Base-by-base conservation (phyloP, 1,140 invertebrate genomes). In the Plutomurus gul region DNA sequence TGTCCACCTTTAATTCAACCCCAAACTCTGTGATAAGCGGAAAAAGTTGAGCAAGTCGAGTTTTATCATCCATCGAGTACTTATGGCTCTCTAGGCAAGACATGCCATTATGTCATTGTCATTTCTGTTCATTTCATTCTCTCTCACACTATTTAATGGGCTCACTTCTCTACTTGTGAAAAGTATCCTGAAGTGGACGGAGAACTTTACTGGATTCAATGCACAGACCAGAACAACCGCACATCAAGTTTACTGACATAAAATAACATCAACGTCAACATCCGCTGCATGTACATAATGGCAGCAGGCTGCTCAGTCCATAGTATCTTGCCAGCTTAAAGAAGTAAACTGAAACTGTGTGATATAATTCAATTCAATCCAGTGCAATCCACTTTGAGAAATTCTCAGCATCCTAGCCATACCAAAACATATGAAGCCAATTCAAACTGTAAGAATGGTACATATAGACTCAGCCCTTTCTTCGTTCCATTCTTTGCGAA, bases 201-300 rank as follows among this genome's bases (percentile, higher is more conserved):
- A 16, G 16, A 27, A 43, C n/a, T 43, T 10, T 16, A 36, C 8
- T 33, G 13, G 6, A 25, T 36, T 27, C n/a, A 65, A 65, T 65
- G 30, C 56, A 65, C 25, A 33, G 51, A 60, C 27, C 4, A 65
- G 27, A 27, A 30, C 27, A 65, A 65, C 56, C 56, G 16, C 56
- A 65, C 30, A 65, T 65, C 56, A 36, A 25, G 36, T 16, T 33
- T 30, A n/a, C 56, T 33, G 56, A 65, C 56, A 36, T 65, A 36
- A 65, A 36, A 36, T 65, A 65, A 65, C 56, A 65, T 65, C 27
- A 65, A 65, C 56, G 56, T 65, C 56, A 65, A 65, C 56, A 65
- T 65, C 56, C 56, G 56, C 56, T 65, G 25, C 30, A 16, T 5
- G 36, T 7, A 18, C 18, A n/a, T n/a, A n/a, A n/a, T n/a, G n/a